These are phyloP conservation scores for Metaphire vulgaris DNA, from an alignment of 1,140 invertebrate genomes.

Conservation along the genomic window DNA sequence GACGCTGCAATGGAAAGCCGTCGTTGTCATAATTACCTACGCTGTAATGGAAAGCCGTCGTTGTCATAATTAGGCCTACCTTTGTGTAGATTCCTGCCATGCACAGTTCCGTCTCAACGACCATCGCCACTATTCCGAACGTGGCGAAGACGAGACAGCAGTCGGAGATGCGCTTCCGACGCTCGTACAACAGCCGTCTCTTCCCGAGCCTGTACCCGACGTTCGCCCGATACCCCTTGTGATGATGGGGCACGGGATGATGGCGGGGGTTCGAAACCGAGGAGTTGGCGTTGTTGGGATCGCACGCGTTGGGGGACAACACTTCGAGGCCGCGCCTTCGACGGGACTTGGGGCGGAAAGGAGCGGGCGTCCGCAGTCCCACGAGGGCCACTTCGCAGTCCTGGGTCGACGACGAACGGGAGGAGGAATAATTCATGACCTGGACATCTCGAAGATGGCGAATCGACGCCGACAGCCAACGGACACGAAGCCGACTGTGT, in stretches of 20 bases:
- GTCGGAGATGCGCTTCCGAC: slow-evolving; percentile 92
- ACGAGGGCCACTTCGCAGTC: background rate
- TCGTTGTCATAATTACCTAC: too few species aligned
- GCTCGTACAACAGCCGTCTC: slow-evolving; percentile 92
- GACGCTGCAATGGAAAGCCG: too few species aligned
- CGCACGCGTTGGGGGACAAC: background rate
- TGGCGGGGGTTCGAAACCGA: slow-evolving; percentile 31
- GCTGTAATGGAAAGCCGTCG: too few species aligned
- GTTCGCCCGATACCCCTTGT: slow-evolving; percentile 54
- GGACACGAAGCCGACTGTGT: too few species aligned
- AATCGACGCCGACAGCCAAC: too few species aligned
- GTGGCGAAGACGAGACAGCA: slow-evolving; percentile 96
- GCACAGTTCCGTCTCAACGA: slow-evolving; percentile 93
- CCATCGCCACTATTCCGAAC: slow-evolving; percentile 95
- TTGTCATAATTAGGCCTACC: too few species aligned
- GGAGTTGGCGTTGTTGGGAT: background rate
- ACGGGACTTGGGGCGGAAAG: too few species aligned
- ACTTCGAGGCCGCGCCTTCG: slow-evolving; percentile 35
- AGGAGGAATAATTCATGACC: too few species aligned
- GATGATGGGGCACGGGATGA: background rate
- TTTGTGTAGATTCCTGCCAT: slow-evolving; percentile 87
- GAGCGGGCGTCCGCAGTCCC: background rate
- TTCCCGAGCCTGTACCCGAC: slow-evolving; percentile 92
- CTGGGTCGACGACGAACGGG: too few species aligned
- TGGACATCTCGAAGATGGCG: too few species aligned